Base-by-base conservation (phyloP, 1,140 invertebrate genomes). In the Hydropsyche tenuis region DNA sequence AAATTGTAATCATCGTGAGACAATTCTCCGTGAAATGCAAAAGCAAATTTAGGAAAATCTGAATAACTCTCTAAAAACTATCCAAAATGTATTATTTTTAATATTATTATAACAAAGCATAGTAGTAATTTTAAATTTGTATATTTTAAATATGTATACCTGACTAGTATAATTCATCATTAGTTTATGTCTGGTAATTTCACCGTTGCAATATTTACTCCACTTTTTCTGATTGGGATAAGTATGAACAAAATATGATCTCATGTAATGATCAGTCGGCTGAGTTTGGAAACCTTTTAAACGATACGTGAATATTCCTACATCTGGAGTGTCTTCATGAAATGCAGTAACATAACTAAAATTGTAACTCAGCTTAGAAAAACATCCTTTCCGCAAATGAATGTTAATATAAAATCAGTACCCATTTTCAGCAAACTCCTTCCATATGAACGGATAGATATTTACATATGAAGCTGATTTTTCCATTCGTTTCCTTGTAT, bases 221-320 rank as follows among this genome's bases (percentile, higher is more conserved):
- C 86, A 86, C 4, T 81, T 79, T 7, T 79, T 79, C 12, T 69
- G 78, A 72, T 80, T 23, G 0, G 81, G 79, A 0, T 83, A 79
- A 0, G 87, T 85, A 74, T 86, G 85, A 62, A 90, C 82, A 78
- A 93, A 94, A 81, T 90, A 97, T 0, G 93, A 89, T 30, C 95
- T 84, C 86, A 96, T 90, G 80, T 96, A 98, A 83, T 98, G 96
- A 84, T 97, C 92, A 0, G 95, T 95, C 0, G 96, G 96, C 76
- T 92, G 89, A 0, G 84, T 78, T 14, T 89, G 85, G 82, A 98
- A 99, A 0, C 96, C 96, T 73, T 94, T 93, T 79, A 98, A 88
- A 11, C 96, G 88, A 82, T 96, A 96, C 23, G 94, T 96, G 79
- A 97, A 98, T 0, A 94, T 96, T 0, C 96, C 95, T 9, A 94